Evolutionary conservation across 2,113 vertebrate genomes (phyloP).

Genomic region (Craseonycteris thonglongyai): DNA sequence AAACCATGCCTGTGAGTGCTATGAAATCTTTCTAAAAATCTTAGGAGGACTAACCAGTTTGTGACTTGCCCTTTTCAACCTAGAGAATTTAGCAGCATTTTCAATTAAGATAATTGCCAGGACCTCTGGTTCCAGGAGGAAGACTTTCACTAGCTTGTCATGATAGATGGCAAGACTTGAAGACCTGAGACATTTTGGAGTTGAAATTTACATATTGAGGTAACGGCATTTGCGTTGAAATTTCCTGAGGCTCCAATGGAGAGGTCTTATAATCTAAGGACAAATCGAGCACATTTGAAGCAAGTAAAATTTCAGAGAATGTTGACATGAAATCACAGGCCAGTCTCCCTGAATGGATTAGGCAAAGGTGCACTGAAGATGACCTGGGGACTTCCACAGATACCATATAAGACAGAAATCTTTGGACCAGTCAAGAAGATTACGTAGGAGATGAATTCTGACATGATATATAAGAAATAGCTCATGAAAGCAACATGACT

Average conservation of each 20-base stretch:
- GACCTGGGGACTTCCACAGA: neutral
- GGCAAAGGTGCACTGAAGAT: neutral
- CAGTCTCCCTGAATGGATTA: neutral
- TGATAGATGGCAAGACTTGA: neutral
- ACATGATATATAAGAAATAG: neutral
- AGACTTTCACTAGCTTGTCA: neutral
- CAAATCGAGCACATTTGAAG: neutral
- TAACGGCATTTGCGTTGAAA: neutral
- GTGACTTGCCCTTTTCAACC: neutral
- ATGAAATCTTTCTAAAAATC: constrained; percentile 36
- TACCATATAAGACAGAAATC: neutral
- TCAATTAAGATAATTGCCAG: neutral
- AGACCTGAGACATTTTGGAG: neutral
- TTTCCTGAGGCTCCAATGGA: neutral
- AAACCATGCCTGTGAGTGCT: constrained; percentile 56
- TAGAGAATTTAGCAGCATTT: neutral
- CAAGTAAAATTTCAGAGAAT: neutral
- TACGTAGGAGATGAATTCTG: neutral
- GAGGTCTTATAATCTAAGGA: neutral
- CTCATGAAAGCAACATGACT: neutral
- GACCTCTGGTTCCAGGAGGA: neutral
- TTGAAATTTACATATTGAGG: neutral
- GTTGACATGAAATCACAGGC: neutral
- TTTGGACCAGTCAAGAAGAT: neutral
- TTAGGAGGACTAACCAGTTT: neutral